These are phyloP conservation scores for Neoscelio sp. DNA, from an alignment of 2,888 invertebrate species.

Conservation along the genomic window DNA sequence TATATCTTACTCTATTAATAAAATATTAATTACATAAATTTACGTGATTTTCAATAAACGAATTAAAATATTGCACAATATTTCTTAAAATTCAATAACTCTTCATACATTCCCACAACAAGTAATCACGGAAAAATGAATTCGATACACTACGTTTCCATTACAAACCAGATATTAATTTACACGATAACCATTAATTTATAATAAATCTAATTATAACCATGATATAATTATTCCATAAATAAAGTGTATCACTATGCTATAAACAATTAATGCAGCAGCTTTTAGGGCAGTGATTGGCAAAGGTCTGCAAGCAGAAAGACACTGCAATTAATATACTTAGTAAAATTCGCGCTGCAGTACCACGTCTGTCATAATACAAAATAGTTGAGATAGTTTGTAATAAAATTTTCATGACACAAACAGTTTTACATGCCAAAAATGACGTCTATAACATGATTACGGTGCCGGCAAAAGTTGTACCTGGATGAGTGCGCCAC, in stretches of 20 bases:
- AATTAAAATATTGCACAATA: slow-evolving; percentile 16
- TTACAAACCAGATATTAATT: slow-evolving; percentile 15
- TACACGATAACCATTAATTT: slow-evolving; percentile 8
- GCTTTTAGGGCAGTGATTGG: background rate
- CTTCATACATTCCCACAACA: too few relatives aligned
- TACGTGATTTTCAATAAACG: too few relatives aligned
- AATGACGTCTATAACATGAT: slow-evolving; percentile 33
- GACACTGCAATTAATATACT: background rate
- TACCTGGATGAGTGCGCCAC: slow-evolving; percentile 18
- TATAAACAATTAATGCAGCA: slow-evolving; percentile 1
- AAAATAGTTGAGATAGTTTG: slow-evolving; percentile 3
- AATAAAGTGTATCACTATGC: slow-evolving; percentile 1
- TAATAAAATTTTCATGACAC: slow-evolving; percentile 2
- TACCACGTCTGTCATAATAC: slow-evolving; percentile 3
- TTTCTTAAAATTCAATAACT: too few relatives aligned
- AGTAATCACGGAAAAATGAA: too few relatives aligned
- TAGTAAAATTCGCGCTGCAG: background rate
- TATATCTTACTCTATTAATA: too few relatives aligned
- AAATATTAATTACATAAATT: too few relatives aligned
- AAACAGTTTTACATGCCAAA: slow-evolving; percentile 22
- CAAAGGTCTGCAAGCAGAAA: background rate
- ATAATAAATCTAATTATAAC: slow-evolving; percentile 31
- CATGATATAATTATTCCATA: slow-evolving; percentile 32
- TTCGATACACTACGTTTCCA: too few relatives aligned
- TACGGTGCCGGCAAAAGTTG: slow-evolving; percentile 18